Percentiles rank a stretch among this genome's conserved stretches.
Evolutionary conservation across 2,797 vertebrate species (phyloP).

Genomic region (Scarus forsteni): DNA sequence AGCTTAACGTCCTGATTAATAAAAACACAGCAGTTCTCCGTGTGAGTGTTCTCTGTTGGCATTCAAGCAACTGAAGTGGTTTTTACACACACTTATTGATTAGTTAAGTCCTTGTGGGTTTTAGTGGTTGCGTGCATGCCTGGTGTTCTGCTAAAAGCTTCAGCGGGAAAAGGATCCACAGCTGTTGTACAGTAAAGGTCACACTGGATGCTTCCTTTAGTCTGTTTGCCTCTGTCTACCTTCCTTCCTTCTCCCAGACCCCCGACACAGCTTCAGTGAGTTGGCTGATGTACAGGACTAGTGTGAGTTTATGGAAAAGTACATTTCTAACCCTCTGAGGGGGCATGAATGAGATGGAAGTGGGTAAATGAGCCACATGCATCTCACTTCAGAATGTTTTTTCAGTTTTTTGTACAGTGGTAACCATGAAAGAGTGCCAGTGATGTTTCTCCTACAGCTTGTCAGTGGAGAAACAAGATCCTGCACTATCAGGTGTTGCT

Average conservation of each 20-base stretch:
- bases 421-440: conserved; percentile 9
- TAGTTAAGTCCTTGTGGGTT: background rate
- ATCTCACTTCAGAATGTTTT: no score
- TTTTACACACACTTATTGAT: conserved; percentile 2
- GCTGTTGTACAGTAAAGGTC: conserved; percentile 5
- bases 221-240: no score
- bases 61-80: background rate
- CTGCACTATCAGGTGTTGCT: conserved; percentile 51
- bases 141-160: conserved; percentile 29
- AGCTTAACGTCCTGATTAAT: background rate
- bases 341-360: no score
- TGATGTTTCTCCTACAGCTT: conserved; percentile 5
- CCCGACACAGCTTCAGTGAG: no score
- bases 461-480: conserved; percentile 61
- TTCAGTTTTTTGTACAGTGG: background rate
- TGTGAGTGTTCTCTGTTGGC: background rate
- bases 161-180: conserved; percentile 1
- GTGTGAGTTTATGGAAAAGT: no score
- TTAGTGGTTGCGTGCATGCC: background rate
- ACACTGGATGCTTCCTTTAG: background rate
- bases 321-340: no score
- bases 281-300: no score
- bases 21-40: background rate
- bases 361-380: no score
- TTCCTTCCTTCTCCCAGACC: no score